phyloP scores from a whole-genome alignment of 2,888 invertebrate genomes.

The Rosalia funebris region DNA sequence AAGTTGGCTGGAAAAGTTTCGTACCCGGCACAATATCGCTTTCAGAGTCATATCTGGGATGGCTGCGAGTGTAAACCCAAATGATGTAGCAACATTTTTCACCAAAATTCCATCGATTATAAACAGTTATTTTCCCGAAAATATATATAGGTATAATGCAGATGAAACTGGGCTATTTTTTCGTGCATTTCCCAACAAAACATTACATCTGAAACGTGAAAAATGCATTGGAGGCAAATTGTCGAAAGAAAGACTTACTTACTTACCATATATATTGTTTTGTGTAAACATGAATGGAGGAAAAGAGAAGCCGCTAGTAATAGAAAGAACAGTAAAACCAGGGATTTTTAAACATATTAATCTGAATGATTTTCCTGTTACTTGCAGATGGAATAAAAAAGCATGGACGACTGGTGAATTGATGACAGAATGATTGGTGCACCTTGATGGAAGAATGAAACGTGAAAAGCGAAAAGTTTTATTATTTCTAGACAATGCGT shows the following conservation, averaged over 20 bases:
- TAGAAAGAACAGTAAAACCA: neutral
- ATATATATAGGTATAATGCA: neutral
- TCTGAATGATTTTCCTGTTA: neutral
- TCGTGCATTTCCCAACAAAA: neutral
- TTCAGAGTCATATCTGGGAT: neutral
- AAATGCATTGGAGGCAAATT: too few relatives aligned
- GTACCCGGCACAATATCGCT: neutral
- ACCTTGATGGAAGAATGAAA: too few relatives aligned
- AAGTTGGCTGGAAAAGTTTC: slow-evolving; percentile 3
- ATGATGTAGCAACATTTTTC: neutral
- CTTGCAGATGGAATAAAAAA: neutral
- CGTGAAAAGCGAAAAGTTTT: too few relatives aligned
- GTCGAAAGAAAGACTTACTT: neutral
- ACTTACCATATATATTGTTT: too few relatives aligned
- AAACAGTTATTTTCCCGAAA: neutral
- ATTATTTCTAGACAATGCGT: too few relatives aligned
- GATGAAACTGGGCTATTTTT: neutral
- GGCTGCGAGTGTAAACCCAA: neutral
- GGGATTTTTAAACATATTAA: neutral
- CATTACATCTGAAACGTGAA: neutral
- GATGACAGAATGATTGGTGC: too few relatives aligned
- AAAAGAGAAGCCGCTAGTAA: neutral
- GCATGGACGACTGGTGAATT: too few relatives aligned
- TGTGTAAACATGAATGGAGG: neutral
- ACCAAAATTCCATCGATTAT: too few relatives aligned